Base-by-base conservation (phyloP, 2,888 invertebrate genomes). In the Trichogramma evanescens region DNA sequence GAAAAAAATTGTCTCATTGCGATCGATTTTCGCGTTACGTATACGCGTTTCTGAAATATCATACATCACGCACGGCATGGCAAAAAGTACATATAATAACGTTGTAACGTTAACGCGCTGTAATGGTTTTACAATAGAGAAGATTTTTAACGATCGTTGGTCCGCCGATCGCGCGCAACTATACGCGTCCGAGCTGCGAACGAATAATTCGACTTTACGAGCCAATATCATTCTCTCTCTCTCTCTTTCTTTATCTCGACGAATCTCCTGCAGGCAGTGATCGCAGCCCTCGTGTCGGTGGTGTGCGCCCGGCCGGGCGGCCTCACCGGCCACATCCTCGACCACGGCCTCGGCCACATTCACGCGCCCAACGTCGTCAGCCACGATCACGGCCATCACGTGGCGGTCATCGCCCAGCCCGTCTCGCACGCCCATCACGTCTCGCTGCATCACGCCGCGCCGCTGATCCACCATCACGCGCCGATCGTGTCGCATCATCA, bases 241-340 rank as follows among this genome's bases (percentile, higher is more conserved):
- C n/a, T n/a, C n/a, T n/a, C n/a, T n/a, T n/a, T n/a, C n/a, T n/a
- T n/a, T n/a, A n/a, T n/a, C n/a, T 26, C 26, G 50, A 50, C 3
- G 3, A 50, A n/a, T 10, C 2, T 6, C 26, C 13, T 13, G 13
- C 13, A 45, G 78, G 73, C 74, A 69, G 70, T 76, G 61, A 67
- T 77, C 70, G 73, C 73, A 63, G 77, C 74, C 72, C 61, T 78
- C 62, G 61, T 78, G 74, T 77, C 76, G 55, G 80, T 72, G 77
- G 82, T 54, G 77, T 80, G 9, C 71, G 83, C 66, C 75, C 81
- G 66, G 78, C 84, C 71, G 78, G 82, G 71, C 80, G 83, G 74
- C 77, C 81, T 50, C 74, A 82, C 63, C 78, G 82, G 54, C 77
- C 78, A 72, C 58, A 67, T 68, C 52, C 53, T 72, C 56, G 68